A percentile compares a stretch with the other conserved stretches of the same genome.
phyloP scores from a whole-genome alignment of 2,888 invertebrate genomes.

The Brenthis daphne region DNA sequence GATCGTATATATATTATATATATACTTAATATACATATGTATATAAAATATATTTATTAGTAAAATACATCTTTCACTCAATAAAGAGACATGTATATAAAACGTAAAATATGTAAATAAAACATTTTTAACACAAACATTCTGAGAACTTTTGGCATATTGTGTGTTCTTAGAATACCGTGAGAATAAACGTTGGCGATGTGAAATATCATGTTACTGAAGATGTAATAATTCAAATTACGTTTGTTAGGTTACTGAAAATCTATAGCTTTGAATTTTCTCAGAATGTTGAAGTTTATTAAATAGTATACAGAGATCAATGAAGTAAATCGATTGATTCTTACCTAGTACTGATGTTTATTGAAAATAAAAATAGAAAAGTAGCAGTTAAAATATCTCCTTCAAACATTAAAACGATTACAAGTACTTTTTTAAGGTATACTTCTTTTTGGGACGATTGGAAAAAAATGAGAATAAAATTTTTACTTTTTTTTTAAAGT shows the following conservation, averaged over 20 bases:
- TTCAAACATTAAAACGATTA: neutral
- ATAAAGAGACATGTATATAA: neutral
- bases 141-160: slow-evolving; percentile 17
- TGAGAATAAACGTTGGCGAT: slow-evolving; percentile 13
- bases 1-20: neutral
- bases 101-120: slow-evolving; percentile 8
- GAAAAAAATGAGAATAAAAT: too few species aligned
- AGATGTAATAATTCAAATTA: slow-evolving; percentile 9
- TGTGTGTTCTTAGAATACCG: slow-evolving; percentile 23
- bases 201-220: slow-evolving; percentile 21
- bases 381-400: too few species aligned
- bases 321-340: too few species aligned
- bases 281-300: neutral
- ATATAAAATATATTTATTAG: neutral
- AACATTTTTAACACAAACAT: neutral
- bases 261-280: neutral
- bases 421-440: neutral
- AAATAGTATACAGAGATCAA: neutral
- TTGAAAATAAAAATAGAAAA: too few species aligned
- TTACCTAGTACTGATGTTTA: too few species aligned
- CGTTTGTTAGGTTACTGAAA: slow-evolving; percentile 3
- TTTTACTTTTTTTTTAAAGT: too few species aligned
- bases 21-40: neutral
- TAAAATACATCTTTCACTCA: too few species aligned
- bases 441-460: too few species aligned